Conservation (phyloP, 1,140 invertebrate species). For the Brachionus rubens region DNA sequence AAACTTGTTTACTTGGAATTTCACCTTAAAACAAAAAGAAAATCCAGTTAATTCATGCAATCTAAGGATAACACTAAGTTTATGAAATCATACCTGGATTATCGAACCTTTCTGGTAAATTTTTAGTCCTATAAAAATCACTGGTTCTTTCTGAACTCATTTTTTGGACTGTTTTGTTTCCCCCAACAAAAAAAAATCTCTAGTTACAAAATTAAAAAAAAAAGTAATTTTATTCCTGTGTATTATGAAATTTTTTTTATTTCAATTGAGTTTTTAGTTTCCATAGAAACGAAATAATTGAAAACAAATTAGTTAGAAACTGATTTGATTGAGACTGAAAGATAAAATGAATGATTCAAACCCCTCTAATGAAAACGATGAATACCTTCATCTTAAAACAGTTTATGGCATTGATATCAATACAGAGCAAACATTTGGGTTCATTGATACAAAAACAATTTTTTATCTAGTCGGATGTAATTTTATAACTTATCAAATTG, state of each 20-base stretch:
- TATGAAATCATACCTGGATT: constrained; percentile 51
- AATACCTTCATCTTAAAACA: neutral
- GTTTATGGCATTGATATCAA: neutral
- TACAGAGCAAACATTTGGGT: neutral
- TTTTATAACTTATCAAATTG: neutral
- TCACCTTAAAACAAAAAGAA: neutral
- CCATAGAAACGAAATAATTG: too few species aligned
- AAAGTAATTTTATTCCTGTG: neutral
- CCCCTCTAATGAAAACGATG: neutral
- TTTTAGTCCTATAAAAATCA: constrained; percentile 52
- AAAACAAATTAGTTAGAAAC: too few species aligned
- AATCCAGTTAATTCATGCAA: constrained; percentile 7
- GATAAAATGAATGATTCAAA: too few species aligned
- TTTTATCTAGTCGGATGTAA: constrained; percentile 2
- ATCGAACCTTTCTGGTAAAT: constrained; percentile 53
- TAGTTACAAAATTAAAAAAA: constrained; percentile 14
- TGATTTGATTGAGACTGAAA: neutral
- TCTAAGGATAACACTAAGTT: constrained; percentile 7
- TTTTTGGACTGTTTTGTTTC: too few species aligned
- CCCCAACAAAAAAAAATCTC: neutral
- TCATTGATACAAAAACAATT: neutral
- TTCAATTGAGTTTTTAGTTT: too few species aligned
- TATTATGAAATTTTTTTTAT: constrained; percentile 6
- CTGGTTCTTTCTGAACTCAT: constrained; percentile 51
- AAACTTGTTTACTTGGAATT: constrained; percentile 7